phyloP scores from a whole-genome alignment of 1,140 invertebrate species.

The Cryptotermes secundus region DNA sequence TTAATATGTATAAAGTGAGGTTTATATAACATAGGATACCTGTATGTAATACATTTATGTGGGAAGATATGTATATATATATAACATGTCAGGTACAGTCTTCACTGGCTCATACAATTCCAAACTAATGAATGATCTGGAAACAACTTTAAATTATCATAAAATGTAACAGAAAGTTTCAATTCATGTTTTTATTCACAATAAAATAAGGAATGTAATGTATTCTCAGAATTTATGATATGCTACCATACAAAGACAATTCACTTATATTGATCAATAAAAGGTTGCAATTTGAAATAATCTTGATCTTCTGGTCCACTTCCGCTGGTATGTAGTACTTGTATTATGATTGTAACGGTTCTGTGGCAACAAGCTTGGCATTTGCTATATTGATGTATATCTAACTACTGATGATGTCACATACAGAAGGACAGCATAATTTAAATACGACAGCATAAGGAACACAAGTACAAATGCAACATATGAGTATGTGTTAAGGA shows the following conservation, averaged over 20 bases:
- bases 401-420: conserved; percentile 34
- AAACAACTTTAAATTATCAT: not conserved
- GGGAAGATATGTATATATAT: not conserved
- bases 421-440: conserved; percentile 47
- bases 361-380: not conserved
- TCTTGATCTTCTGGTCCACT: not conserved
- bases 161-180: not conserved
- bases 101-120: not conserved
- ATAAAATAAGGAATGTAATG: not conserved
- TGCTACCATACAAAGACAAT: not conserved
- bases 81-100: too few species aligned
- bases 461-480: conserved; percentile 46
- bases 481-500: conserved; percentile 45
- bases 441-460: conserved; percentile 46
- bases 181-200: not conserved
- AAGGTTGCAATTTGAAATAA: not conserved
- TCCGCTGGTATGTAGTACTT: not conserved
- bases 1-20: too few species aligned
- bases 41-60: too few species aligned
- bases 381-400: conserved; percentile 11
- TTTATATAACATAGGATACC: too few species aligned
- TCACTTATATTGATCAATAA: not conserved
- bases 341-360: not conserved
- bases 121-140: not conserved
- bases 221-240: not conserved